Conservation (phyloP, 2,797 vertebrate genomes). For the Clarias laeviceps region DNA sequence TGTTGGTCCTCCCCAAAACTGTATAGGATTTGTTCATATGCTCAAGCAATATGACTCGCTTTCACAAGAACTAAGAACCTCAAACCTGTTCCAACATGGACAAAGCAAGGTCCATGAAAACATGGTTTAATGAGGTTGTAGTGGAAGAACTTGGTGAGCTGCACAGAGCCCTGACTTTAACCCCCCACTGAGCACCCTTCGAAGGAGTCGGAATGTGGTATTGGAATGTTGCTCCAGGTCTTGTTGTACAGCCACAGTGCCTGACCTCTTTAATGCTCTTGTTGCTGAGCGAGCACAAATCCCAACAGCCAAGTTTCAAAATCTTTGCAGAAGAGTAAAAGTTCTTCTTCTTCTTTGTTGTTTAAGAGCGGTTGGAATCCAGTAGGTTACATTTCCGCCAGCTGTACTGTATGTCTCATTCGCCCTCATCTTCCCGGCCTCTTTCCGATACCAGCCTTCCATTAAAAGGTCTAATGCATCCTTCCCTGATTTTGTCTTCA, state of each 20-base stretch:
- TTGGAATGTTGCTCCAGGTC: background rate
- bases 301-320: background rate
- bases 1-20: background rate
- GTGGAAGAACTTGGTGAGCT: no score
- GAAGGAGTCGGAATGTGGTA: background rate
- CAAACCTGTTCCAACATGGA: background rate
- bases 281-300: background rate
- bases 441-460: no score
- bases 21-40: no score
- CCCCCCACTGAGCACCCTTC: background rate
- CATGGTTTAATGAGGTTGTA: background rate
- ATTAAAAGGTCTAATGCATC: no score
- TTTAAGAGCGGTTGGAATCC: no score
- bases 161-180: background rate
- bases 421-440: no score
- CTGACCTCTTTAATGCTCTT: background rate
- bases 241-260: background rate
- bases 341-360: background rate
- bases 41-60: no score
- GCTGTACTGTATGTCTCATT: no score
- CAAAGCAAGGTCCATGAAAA: no score
- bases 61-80: background rate
- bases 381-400: no score
- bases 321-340: background rate
- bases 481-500: no score